phyloP scores from a whole-genome alignment of 2,888 invertebrate genomes.

The Spialia ferax region DNA sequence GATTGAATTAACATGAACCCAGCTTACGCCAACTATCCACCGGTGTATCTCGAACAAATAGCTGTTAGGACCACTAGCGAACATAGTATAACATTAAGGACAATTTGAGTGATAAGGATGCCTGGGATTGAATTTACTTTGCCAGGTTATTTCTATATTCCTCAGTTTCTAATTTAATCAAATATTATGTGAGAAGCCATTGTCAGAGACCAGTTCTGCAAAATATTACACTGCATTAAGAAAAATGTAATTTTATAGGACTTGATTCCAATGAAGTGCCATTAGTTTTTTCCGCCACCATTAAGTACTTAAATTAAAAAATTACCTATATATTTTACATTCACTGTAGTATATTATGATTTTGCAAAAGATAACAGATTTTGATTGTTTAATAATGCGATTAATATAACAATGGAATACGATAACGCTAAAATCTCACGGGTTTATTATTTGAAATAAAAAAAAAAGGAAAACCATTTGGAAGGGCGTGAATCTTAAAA shows the following conservation, averaged over 20 bases:
- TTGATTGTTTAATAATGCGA: not conserved
- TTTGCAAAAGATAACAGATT: not conserved
- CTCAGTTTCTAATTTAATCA: too few relatives aligned
- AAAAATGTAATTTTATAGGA: too few relatives aligned
- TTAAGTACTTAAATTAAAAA: not conserved
- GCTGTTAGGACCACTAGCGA: conserved; percentile 22
- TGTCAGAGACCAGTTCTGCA: too few relatives aligned
- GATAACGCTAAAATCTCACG: not conserved
- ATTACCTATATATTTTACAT: not conserved
- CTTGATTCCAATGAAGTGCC: too few relatives aligned
- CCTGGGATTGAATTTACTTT: not conserved
- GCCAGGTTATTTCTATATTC: not conserved
- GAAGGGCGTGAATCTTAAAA: not conserved
- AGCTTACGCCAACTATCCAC: conserved; percentile 45
- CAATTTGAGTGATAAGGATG: not conserved
- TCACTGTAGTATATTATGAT: not conserved
- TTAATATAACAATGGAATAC: conserved; percentile 1
- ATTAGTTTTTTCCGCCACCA: too few relatives aligned
- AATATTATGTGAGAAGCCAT: too few relatives aligned
- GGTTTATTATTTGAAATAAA: not conserved
- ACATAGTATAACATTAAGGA: not conserved
- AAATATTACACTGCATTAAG: too few relatives aligned
- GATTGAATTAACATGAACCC: conserved; percentile 66
- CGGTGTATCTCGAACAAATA: conserved; percentile 40
- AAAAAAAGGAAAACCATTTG: not conserved